Conservation (phyloP, 2,797 vertebrate genomes). For the Muscicapa striata region DNA sequence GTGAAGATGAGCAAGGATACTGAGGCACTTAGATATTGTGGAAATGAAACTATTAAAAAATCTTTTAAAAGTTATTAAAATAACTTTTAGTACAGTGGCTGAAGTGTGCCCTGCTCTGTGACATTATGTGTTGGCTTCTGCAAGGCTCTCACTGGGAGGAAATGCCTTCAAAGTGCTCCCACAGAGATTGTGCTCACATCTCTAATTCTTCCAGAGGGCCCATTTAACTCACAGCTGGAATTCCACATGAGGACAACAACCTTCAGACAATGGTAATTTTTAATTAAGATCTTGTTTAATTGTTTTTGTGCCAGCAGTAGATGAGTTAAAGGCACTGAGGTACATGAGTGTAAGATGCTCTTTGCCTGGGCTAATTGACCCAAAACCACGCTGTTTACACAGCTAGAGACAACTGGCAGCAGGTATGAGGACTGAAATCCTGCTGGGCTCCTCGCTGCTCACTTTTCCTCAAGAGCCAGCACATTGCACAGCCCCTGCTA, state of each 20-base stretch:
- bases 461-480: neutral
- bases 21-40: neutral
- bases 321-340: neutral
- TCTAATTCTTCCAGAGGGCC: neutral
- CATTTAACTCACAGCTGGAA: neutral
- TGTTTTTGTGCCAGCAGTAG: neutral
- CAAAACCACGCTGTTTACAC: neutral
- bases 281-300: neutral
- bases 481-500: accelerated
- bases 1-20: neutral
- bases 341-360: neutral
- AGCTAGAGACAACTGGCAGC: neutral
- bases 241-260: neutral
- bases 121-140: neutral
- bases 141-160: neutral
- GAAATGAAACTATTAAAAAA: neutral
- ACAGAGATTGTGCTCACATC: neutral
- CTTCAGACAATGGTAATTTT: neutral
- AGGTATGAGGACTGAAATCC: neutral
- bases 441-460: neutral
- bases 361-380: neutral
- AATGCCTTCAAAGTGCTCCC: neutral
- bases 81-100: neutral
- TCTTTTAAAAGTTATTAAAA: neutral
- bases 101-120: neutral